phyloP scores from a whole-genome alignment of 2,113 vertebrate species.

The Halcyon senegalensis region DNA sequence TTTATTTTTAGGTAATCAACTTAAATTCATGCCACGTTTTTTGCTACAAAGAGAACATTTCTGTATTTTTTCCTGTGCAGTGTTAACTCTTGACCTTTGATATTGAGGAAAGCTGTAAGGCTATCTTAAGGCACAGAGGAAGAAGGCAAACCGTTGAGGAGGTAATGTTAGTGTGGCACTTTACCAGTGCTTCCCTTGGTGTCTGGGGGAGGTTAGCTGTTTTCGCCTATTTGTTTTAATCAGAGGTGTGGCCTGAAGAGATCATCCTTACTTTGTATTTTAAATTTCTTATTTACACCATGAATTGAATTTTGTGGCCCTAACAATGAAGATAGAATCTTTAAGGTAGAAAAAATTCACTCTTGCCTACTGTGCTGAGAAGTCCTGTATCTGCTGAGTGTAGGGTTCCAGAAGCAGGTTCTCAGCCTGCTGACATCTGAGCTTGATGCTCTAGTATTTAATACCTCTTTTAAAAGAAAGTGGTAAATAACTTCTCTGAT shows the following conservation, averaged over 20 bases:
- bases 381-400: not conserved
- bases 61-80: not conserved
- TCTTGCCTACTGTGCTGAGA: not conserved
- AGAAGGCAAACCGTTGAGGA: not conserved
- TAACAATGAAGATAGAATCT: not conserved
- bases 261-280: not conserved
- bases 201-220: not conserved
- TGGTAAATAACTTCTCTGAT: not conserved
- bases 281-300: not conserved
- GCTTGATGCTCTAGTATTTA: not conserved
- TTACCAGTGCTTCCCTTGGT: not conserved
- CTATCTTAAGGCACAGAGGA: not conserved
- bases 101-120: not conserved
- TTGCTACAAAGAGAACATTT: not conserved
- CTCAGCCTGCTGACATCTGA: not conserved
- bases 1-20: not conserved
- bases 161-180: not conserved
- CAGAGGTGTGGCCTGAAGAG: not conserved
- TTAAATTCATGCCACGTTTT: not conserved
- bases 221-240: not conserved
- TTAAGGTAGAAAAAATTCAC: not conserved
- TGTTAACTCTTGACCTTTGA: not conserved
- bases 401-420: not conserved
- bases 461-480: not conserved
- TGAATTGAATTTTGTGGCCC: not conserved